These are phyloP conservation scores for Helleia helle DNA, from an alignment of 2,888 invertebrate genomes.

Conservation along the genomic window DNA sequence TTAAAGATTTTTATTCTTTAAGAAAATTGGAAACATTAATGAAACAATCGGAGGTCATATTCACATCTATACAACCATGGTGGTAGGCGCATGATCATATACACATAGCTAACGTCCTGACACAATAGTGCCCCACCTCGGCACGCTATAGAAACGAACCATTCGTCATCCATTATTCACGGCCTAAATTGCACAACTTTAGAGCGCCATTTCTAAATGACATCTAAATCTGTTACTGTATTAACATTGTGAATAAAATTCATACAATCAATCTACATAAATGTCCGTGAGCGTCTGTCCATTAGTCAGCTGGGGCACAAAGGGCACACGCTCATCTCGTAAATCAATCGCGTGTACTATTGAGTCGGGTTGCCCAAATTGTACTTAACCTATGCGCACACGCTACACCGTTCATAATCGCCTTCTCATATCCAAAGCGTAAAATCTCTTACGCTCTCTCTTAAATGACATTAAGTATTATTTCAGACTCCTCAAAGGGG, in stretches of 20 bases:
- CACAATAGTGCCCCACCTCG: slow-evolving; percentile 57
- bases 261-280: slow-evolving; percentile 75
- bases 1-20: too few relatives aligned
- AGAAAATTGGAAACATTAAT: too few relatives aligned
- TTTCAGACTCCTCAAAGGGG: too few relatives aligned
- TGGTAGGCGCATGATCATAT: background rate
- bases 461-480: too few relatives aligned
- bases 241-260: slow-evolving; percentile 75
- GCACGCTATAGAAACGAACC: slow-evolving; percentile 59
- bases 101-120: background rate
- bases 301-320: slow-evolving; percentile 71
- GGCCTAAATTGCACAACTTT: slow-evolving; percentile 74
- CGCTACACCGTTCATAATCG: too few relatives aligned
- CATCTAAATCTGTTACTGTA: slow-evolving; percentile 74
- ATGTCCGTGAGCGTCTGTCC: slow-evolving; percentile 73
- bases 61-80: too few relatives aligned
- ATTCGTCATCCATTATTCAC: slow-evolving; percentile 73
- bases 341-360: slow-evolving; percentile 69
- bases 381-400: slow-evolving; percentile 51
- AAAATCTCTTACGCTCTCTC: too few relatives aligned
- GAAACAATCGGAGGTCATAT: too few relatives aligned
- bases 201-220: slow-evolving; percentile 74
- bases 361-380: slow-evolving; percentile 68
- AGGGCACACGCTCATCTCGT: slow-evolving; percentile 73
- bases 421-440: too few relatives aligned